Base-by-base conservation (phyloP, 2,888 invertebrate genomes). In the Galerucella calmariensis region DNA sequence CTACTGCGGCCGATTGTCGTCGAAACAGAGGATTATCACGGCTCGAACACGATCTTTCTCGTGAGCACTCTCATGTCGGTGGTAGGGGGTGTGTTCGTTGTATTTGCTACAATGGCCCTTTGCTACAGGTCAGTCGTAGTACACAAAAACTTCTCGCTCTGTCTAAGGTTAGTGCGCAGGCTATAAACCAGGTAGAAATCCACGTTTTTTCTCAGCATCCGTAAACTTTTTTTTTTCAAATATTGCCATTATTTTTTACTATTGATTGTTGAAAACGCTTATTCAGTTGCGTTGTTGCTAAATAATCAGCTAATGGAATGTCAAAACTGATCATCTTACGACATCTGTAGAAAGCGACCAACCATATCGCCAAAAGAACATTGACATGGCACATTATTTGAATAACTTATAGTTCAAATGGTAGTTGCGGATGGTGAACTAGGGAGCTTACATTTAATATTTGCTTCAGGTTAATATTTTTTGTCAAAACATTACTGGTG, bases 41-140 rank as follows among this genome's bases (percentile, higher is more conserved):
- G 96, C 92, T 96, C 96, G 91, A 96, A 96, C 93, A 97, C 96
- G 92, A 95, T 96, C 91, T 95, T 95, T 93, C 94, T 97, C 92
- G 97, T 97, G 91, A 95, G 94, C 92, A 95, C 96, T 91, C 95
- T 97, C 92, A 97, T 97, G 94, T 96, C 96, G 92, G 96, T 97
- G 93, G 97, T 97, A 93, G 97, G 97, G 94, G 96, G 97, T 93
- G 97, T 97, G 92, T 97, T 97, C 94, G 94, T 97, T 92, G 93
- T 96, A 92, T 97, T 97, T 94, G 96, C 97, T 92, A 94, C 96
- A 92, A 95, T 97, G 95, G 97, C 97, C 92, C 95, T 97, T 92
- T 97, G 97, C 95, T 97, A 97, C 95, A 96, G 97, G 96, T 96
- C 96, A 95, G 96, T 96, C 93, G 96, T 96, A 94, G 96, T 96